A percentile compares a stretch with the other conserved stretches of the same genome.
Conservation (phyloP, 2,797 vertebrate genomes). For the Parauchenoglanis punctatus region DNA sequence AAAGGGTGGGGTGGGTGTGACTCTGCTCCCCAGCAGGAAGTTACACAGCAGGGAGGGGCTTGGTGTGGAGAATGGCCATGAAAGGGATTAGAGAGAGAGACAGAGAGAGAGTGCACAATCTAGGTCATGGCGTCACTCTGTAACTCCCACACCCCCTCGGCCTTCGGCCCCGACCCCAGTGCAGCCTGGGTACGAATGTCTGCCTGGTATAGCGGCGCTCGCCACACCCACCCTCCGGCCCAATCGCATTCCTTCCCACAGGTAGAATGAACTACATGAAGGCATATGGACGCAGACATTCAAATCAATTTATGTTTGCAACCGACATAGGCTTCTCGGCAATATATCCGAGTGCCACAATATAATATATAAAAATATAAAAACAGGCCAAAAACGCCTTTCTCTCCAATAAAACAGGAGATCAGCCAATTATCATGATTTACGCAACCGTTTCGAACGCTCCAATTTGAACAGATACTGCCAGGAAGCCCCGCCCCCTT, state of each 20-base stretch:
- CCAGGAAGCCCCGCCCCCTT: not conserved
- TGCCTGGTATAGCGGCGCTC: constrained; percentile 35
- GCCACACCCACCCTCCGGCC: constrained; percentile 32
- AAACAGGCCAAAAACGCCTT: too few relatives aligned
- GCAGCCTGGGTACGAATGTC: constrained; percentile 41
- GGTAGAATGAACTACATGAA: not conserved
- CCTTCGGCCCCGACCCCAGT: constrained; percentile 46
- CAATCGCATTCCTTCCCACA: constrained; percentile 30
- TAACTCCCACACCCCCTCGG: constrained; percentile 48
- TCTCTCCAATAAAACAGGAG: not conserved
- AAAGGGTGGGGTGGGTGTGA: constrained; percentile 77
- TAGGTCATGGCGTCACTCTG: constrained; percentile 58
- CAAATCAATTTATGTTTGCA: not conserved
- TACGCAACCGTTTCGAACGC: not conserved
- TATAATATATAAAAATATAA: too few relatives aligned
- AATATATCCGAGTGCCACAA: not conserved
- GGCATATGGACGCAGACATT: not conserved
- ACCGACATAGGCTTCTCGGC: not conserved
- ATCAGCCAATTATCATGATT: not conserved
- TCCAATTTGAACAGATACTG: not conserved
- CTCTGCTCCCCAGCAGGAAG: constrained; percentile 74
- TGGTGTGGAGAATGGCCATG: constrained; percentile 42
- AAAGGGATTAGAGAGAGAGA: constrained; percentile 47
- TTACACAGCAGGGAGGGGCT: constrained; percentile 50
- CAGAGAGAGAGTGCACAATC: constrained; percentile 45